phyloP scores from a whole-genome alignment of 1,140 invertebrate genomes.

The Drosophila gunungcola region DNA sequence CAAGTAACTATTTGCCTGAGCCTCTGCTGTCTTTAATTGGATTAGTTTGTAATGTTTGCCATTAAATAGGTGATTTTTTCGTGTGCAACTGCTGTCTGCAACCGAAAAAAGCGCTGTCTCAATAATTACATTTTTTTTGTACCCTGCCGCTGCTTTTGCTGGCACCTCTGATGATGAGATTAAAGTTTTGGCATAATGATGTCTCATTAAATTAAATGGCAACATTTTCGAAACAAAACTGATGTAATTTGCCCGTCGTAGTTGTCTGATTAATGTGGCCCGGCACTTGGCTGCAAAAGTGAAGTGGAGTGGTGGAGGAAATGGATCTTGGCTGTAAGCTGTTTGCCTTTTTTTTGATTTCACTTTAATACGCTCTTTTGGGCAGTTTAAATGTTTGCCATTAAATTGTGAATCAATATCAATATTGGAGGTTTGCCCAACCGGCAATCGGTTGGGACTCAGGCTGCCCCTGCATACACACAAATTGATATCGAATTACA shows the following conservation, averaged over 20 bases:
- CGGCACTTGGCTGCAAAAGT: background rate
- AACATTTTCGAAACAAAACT: slow-evolving; percentile 47
- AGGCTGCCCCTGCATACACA: background rate
- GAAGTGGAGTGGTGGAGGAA: background rate
- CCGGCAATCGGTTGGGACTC: background rate
- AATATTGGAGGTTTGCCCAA: slow-evolving; percentile 23
- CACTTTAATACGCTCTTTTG: slow-evolving; percentile 16
- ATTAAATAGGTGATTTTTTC: background rate
- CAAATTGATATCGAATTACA: slow-evolving; percentile 54
- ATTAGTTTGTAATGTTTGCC: too few species aligned
- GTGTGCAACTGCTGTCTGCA: slow-evolving; percentile 8
- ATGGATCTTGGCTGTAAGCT: slow-evolving; percentile 20
- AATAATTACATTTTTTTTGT: slow-evolving; percentile 55
- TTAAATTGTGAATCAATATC: slow-evolving; percentile 44
- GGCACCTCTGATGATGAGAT: slow-evolving; percentile 37
- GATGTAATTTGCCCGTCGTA: slow-evolving; percentile 44
- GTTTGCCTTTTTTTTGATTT: slow-evolving; percentile 29
- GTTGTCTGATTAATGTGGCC: slow-evolving; percentile 38
- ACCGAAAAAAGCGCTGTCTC: slow-evolving; percentile 29
- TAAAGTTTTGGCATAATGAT: slow-evolving; percentile 64
- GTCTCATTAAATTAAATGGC: slow-evolving; percentile 63
- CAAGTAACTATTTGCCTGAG: too few species aligned
- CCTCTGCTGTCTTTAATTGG: too few species aligned
- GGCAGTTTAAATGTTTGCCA: slow-evolving; percentile 29
- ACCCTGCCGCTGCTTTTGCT: slow-evolving; percentile 7